Conservation (phyloP, 2,888 invertebrate species). For the Podotricha telesiphe region DNA sequence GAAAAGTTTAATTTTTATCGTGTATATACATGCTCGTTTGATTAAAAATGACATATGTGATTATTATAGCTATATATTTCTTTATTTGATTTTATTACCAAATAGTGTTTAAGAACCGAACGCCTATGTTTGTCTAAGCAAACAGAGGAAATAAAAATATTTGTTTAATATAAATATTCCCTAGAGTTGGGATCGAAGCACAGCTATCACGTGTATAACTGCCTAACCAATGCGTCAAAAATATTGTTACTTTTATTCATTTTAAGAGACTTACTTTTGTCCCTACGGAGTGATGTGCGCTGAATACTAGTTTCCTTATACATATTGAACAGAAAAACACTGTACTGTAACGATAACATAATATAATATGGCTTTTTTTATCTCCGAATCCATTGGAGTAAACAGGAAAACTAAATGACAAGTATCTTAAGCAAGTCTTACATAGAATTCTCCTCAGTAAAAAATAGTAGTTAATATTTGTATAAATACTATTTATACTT, state of each 20-base stretch:
- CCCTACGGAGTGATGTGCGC: too few species aligned
- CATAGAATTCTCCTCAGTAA: not conserved
- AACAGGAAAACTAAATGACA: not conserved
- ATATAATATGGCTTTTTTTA: constrained; percentile 1
- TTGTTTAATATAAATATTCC: not conserved
- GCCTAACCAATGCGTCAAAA: not conserved
- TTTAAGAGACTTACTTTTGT: constrained; percentile 3
- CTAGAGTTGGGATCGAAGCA: not conserved
- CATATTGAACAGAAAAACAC: constrained; percentile 1
- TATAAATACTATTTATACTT: too few species aligned
- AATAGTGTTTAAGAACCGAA: too few species aligned
- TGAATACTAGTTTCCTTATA: not conserved
- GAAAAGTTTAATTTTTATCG: too few species aligned
- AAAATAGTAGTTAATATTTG: too few species aligned
- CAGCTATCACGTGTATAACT: not conserved
- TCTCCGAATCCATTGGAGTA: not conserved
- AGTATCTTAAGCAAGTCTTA: not conserved
- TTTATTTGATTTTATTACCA: too few species aligned
- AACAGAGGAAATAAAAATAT: not conserved
- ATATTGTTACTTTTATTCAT: constrained; percentile 5
- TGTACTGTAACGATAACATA: not conserved
- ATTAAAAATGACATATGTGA: too few species aligned
- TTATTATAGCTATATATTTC: too few species aligned
- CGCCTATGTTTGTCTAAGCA: not conserved
- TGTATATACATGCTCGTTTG: too few species aligned